These are phyloP conservation scores for Hypolimnas misippus DNA, from an alignment of 2,888 invertebrate genomes.

Conservation along the genomic window DNA sequence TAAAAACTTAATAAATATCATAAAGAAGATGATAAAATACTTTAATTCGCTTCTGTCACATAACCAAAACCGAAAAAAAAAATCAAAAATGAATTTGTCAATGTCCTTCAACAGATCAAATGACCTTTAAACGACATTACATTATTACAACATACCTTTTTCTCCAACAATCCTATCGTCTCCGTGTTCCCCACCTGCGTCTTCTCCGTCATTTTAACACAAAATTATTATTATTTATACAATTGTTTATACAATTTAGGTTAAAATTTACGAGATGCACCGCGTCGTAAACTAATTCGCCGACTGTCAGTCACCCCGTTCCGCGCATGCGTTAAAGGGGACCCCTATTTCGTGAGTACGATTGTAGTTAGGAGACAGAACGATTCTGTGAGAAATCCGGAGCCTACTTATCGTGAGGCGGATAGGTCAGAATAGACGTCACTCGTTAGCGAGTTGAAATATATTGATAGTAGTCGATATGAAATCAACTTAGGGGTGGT, in stretches of 20 bases:
- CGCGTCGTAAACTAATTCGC: slow-evolving; percentile 28
- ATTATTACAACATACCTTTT: slow-evolving; percentile 65
- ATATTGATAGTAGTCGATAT: neutral
- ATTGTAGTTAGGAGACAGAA: neutral
- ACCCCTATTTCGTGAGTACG: slow-evolving; percentile 24
- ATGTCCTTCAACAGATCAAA: slow-evolving; percentile 28
- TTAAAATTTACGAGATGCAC: slow-evolving; percentile 14
- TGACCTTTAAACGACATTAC: slow-evolving; percentile 73
- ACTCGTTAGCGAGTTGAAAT: neutral
- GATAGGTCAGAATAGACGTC: slow-evolving; percentile 8
- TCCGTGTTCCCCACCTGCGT: slow-evolving; percentile 57
- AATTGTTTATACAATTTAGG: slow-evolving; percentile 26
- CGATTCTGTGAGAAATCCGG: slow-evolving; percentile 6
- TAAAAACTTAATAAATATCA: too few species aligned
- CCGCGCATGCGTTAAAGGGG: slow-evolving; percentile 39
- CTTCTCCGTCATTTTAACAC: slow-evolving; percentile 60
- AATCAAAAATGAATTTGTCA: slow-evolving; percentile 8
- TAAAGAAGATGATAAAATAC: too few species aligned
- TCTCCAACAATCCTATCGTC: slow-evolving; percentile 69
- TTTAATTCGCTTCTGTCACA: neutral
- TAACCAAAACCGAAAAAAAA: neutral
- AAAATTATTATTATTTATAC: slow-evolving; percentile 17
- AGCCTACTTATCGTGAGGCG: neutral
- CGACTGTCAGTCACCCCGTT: slow-evolving; percentile 36
- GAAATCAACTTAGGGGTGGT: neutral